Conservation (phyloP, 2,797 vertebrate species). For the Sylvilagus floridanus region DNA sequence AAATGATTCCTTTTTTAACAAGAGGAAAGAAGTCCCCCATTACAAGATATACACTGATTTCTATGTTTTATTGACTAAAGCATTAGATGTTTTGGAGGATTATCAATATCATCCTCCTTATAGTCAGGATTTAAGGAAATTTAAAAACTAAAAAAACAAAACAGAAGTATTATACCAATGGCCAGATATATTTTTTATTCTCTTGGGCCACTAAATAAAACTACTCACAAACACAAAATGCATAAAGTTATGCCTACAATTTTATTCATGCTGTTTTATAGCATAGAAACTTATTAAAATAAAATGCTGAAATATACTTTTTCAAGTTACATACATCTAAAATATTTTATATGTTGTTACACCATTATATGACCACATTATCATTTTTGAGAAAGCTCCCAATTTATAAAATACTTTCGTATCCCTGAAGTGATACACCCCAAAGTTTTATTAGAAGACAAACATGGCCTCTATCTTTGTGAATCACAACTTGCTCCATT, state of each 20-base stretch:
- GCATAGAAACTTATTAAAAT: slow-evolving; percentile 23
- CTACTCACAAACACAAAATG: slow-evolving; percentile 46
- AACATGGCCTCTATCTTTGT: neutral
- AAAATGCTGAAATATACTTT: slow-evolving; percentile 38
- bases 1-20: neutral
- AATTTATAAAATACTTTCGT: slow-evolving; percentile 30
- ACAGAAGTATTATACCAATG: neutral
- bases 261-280: slow-evolving; percentile 48
- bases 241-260: neutral
- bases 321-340: slow-evolving; percentile 40
- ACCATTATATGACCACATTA: neutral
- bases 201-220: slow-evolving; percentile 32
- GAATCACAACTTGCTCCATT: slow-evolving; percentile 36
- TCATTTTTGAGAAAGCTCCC: slow-evolving; percentile 33
- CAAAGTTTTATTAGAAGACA: slow-evolving; percentile 52
- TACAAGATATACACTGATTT: neutral
- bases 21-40: neutral
- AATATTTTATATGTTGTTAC: slow-evolving; percentile 38
- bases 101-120: slow-evolving; percentile 14
- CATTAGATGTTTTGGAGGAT: slow-evolving; percentile 3
- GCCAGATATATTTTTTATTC: slow-evolving; percentile 44
- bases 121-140: slow-evolving; percentile 46
- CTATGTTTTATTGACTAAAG: slow-evolving; percentile 33
- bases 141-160: slow-evolving; percentile 33
- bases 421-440: neutral